Evolutionary conservation across 2,888 invertebrate genomes (phyloP).

Genomic region (Melikaiella ostensackeni): DNA sequence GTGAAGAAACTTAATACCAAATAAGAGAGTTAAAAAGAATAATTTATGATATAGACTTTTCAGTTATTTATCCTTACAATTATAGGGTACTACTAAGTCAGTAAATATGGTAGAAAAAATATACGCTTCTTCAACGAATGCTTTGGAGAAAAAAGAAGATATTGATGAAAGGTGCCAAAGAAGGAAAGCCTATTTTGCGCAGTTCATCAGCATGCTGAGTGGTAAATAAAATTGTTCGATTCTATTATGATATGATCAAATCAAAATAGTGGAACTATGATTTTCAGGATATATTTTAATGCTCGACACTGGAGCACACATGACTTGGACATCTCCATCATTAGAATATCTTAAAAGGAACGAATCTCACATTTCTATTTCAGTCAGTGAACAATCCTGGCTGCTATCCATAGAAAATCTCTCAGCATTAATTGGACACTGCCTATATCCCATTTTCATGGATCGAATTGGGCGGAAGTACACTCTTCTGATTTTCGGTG

Average conservation of each 20-base stretch:
- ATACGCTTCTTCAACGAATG: background rate
- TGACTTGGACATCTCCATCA: slow-evolving; percentile 71
- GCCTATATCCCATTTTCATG: slow-evolving; percentile 49
- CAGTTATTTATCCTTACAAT: background rate
- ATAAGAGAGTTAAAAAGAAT: no score
- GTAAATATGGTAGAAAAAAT: background rate
- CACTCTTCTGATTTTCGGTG: slow-evolving; percentile 63
- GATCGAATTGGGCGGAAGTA: slow-evolving; percentile 68
- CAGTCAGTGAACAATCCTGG: slow-evolving; percentile 37
- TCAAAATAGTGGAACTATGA: background rate
- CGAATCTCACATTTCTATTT: slow-evolving; percentile 61
- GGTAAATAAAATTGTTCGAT: background rate
- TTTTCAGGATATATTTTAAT: slow-evolving; percentile 59
- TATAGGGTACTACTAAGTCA: background rate
- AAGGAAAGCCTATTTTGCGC: background rate
- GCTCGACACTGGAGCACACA: slow-evolving; percentile 68
- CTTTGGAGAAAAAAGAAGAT: background rate
- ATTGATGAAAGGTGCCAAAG: background rate
- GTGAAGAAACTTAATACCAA: no score
- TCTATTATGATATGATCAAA: background rate
- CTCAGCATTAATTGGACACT: background rate
- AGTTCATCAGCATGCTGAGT: background rate
- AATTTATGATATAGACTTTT: background rate
- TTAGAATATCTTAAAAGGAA: slow-evolving; percentile 64
- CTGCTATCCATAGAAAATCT: background rate